Conservation (phyloP, 2,888 invertebrate genomes). For the Nematopogon swammerdamellus region DNA sequence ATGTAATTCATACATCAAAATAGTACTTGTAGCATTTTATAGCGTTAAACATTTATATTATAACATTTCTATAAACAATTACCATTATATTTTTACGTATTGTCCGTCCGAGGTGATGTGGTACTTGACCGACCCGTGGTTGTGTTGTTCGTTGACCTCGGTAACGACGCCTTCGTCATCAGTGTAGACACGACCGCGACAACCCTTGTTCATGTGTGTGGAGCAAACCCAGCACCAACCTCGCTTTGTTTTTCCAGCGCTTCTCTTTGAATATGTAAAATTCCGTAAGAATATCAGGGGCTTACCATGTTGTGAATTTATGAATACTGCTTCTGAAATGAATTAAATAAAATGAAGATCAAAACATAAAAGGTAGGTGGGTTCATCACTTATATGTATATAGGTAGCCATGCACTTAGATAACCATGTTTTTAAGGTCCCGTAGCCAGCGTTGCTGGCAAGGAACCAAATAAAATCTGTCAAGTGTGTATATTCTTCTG, state of each 20-base stretch:
- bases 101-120: background rate
- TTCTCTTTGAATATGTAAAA: background rate
- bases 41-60: too few relatives aligned
- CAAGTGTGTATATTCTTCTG: too few relatives aligned
- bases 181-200: background rate
- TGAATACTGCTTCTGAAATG: background rate
- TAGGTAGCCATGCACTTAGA: too few relatives aligned
- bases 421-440: too few relatives aligned
- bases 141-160: background rate
- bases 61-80: too few relatives aligned
- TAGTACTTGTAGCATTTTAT: too few relatives aligned
- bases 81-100: background rate
- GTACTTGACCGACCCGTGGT: background rate
- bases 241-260: background rate
- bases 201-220: background rate
- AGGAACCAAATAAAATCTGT: too few relatives aligned
- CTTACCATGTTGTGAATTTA: background rate
- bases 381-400: too few relatives aligned
- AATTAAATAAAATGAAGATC: too few relatives aligned
- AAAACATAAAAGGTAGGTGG: too few relatives aligned
- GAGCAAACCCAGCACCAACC: conserved; percentile 3
- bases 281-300: background rate
- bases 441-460: too few relatives aligned
- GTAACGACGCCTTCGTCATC: background rate
- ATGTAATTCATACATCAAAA: too few relatives aligned